Conservation (phyloP, 2,888 invertebrate species). For the Tachystola acroxantha region DNA sequence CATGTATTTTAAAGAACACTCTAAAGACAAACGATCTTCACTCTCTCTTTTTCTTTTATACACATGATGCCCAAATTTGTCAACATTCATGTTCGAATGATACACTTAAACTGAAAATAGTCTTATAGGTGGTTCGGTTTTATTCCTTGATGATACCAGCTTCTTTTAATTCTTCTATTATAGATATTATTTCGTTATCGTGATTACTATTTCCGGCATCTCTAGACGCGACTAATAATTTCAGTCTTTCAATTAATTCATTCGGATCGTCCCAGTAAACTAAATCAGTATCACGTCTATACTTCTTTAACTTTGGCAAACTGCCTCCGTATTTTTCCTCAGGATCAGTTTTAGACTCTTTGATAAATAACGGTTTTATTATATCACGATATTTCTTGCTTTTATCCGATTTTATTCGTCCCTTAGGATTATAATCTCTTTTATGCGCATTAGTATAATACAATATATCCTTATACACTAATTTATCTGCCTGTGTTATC, state of each 20-base stretch:
- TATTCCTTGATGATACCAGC: slow-evolving; percentile 15
- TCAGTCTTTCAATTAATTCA: slow-evolving; percentile 19
- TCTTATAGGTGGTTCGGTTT: background rate
- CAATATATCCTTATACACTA: slow-evolving; percentile 12
- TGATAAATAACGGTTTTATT: slow-evolving; percentile 6
- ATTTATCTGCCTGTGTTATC: slow-evolving; percentile 8
- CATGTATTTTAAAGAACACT: background rate
- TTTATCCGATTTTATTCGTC: slow-evolving; percentile 14
- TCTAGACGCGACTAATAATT: slow-evolving; percentile 17
- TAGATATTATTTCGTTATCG: slow-evolving; percentile 36
- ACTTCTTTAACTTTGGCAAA: slow-evolving; percentile 13
- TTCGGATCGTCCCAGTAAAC: slow-evolving; percentile 23
- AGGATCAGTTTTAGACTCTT: background rate
- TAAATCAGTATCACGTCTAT: slow-evolving; percentile 10
- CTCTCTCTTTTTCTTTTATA: background rate
- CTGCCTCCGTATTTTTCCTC: slow-evolving; percentile 5
- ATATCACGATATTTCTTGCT: slow-evolving; percentile 11
- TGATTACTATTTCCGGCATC: slow-evolving; percentile 19
- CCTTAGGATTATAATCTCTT: slow-evolving; percentile 11
- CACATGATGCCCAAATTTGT: slow-evolving; percentile 8
- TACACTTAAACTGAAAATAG: background rate
- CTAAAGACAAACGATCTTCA: background rate
- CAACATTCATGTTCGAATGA: background rate
- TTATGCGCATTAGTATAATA: slow-evolving; percentile 13
- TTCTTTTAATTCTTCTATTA: slow-evolving; percentile 25